Conservation (phyloP, 2,888 invertebrate species). For the Ischnura elegans region DNA sequence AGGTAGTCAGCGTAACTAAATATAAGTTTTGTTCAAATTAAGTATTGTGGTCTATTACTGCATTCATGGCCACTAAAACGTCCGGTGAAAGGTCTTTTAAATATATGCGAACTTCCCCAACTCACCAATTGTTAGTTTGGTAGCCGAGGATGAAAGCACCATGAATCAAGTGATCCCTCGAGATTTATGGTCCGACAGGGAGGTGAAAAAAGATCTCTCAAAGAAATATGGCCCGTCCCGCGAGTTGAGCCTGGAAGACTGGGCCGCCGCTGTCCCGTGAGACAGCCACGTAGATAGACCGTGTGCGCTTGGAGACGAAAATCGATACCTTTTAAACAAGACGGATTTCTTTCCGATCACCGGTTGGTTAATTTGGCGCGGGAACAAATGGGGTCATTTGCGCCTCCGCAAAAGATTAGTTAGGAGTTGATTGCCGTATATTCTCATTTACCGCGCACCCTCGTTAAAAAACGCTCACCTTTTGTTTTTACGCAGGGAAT, state of each 20-base stretch:
- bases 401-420: not conserved
- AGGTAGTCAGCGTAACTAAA: no score
- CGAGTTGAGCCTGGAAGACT: not conserved
- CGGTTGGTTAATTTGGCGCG: no score
- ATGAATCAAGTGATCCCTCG: not conserved
- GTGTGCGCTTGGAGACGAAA: not conserved
- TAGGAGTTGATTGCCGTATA: no score
- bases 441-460: no score
- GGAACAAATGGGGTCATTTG: no score
- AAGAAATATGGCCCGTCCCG: not conserved
- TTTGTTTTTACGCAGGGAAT: no score
- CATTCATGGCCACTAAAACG: no score
- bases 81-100: not conserved
- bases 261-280: not conserved
- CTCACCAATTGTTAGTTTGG: not conserved
- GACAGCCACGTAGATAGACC: no score
- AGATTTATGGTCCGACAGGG: conserved; percentile 3
- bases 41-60: no score
- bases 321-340: conserved; percentile 15
- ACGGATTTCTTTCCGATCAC: not conserved
- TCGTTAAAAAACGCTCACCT: no score
- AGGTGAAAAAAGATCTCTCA: not conserved
- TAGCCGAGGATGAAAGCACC: not conserved
- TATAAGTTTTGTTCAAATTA: no score
- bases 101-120: not conserved